Conservation (phyloP, 2,888 invertebrate genomes). For the Athalia rosae region DNA sequence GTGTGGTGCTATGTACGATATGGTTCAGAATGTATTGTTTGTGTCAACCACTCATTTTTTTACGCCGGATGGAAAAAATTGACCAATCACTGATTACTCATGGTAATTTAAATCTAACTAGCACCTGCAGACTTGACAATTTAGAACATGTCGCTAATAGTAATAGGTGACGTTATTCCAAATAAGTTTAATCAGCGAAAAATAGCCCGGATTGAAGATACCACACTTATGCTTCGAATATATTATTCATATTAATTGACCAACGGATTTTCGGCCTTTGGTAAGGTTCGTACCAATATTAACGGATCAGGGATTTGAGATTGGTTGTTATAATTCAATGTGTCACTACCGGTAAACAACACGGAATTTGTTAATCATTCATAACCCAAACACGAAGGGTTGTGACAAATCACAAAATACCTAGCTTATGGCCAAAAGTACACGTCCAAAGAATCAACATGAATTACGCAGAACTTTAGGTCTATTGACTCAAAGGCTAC, state of each 20-base stretch:
- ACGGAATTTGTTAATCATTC: no score
- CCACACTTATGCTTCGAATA: constrained; percentile 15
- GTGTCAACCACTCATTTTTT: constrained; percentile 34
- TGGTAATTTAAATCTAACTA: constrained; percentile 5
- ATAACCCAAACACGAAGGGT: neutral
- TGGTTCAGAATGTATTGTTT: constrained; percentile 25
- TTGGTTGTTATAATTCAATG: no score
- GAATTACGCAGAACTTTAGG: constrained; percentile 65
- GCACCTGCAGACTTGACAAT: constrained; percentile 5
- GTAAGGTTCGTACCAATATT: neutral
- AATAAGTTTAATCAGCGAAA: neutral
- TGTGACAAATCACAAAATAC: constrained; percentile 24
- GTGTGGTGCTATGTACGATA: neutral
- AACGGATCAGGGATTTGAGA: no score
- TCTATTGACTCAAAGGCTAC: constrained; percentile 69
- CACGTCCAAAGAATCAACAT: constrained; percentile 57
- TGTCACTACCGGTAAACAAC: no score
- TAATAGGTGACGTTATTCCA: constrained; percentile 27
- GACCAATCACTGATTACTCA: constrained; percentile 13
- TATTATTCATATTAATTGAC: constrained; percentile 5
- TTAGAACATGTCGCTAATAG: constrained; percentile 3
- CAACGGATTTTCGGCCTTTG: constrained; percentile 5
- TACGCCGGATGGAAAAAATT: constrained; percentile 32
- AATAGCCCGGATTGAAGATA: neutral
- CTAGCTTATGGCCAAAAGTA: constrained; percentile 55